Evolutionary conservation across 1,140 invertebrate genomes (phyloP).

Genomic region (Stenopsyche tienmushanensis): DNA sequence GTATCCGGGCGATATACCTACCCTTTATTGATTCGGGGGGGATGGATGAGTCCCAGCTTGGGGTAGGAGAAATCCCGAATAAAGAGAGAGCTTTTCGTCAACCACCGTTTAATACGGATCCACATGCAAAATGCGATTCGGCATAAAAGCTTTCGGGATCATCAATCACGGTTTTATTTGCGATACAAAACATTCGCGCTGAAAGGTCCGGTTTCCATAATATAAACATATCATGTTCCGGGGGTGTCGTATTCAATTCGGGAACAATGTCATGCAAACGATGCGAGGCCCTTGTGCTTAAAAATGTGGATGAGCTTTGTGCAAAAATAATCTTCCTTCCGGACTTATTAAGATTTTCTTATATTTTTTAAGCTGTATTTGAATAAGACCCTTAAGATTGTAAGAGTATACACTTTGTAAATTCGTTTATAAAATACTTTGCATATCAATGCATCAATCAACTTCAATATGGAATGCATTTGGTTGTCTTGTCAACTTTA

Average conservation of each 20-base stretch:
- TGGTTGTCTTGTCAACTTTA: too few relatives aligned
- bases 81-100: conserved; percentile 2
- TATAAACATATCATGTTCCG: too few relatives aligned
- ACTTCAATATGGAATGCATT: too few relatives aligned
- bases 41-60: not conserved
- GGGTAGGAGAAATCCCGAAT: not conserved
- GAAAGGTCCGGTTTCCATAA: not conserved
- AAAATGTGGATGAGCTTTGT: not conserved
- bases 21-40: not conserved
- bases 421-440: too few relatives aligned
- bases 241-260: not conserved
- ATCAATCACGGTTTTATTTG: conserved; percentile 6
- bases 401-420: too few relatives aligned
- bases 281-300: too few relatives aligned
- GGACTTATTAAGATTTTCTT: not conserved
- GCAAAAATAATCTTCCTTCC: too few relatives aligned
- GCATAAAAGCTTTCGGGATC: not conserved
- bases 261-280: not conserved
- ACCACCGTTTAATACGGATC: not conserved
- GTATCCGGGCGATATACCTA: not conserved
- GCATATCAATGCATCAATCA: too few relatives aligned
- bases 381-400: not conserved
- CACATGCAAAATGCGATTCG: not conserved
- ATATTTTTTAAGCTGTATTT: not conserved
- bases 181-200: not conserved